Percentiles rank a stretch among this genome's conserved stretches.
These are phyloP conservation scores for Oplegnathus fasciatus DNA, from an alignment of 2,113 vertebrate species.

Conservation along the genomic window DNA sequence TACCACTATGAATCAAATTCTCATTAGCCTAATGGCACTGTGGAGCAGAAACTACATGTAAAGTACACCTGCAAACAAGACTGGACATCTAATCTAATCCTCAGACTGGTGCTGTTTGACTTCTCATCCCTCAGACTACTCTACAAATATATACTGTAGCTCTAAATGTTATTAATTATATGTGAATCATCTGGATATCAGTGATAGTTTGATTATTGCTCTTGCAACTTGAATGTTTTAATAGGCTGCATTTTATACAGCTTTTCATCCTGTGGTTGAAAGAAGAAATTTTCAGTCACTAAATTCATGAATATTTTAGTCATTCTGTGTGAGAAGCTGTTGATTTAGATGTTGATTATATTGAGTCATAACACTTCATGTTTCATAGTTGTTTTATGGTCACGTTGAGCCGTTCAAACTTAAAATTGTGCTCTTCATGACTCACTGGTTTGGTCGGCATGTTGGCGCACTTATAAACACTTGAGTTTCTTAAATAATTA, in stretches of 20 bases:
- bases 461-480: slow-evolving; percentile 21
- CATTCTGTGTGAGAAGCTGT: not conserved
- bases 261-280: not conserved
- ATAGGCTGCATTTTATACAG: not conserved
- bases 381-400: slow-evolving; percentile 7
- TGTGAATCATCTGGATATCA: not conserved
- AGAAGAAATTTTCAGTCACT: not conserved
- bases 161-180: slow-evolving; percentile 22
- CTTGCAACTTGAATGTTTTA: not conserved
- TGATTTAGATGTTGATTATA: slow-evolving; percentile 5
- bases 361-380: slow-evolving; percentile 16
- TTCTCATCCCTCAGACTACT: not conserved
- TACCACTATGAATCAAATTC: slow-evolving; percentile 51
- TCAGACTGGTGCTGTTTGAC: slow-evolving; percentile 1
- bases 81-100: not conserved
- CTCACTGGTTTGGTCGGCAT: not conserved
- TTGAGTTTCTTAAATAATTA: not conserved
- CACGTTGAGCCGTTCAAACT: slow-evolving; percentile 19
- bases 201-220: slow-evolving; percentile 7
- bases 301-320: slow-evolving; percentile 4
- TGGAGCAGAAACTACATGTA: slow-evolving; percentile 13
- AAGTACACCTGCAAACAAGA: slow-evolving; percentile 28
- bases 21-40: slow-evolving; percentile 59
- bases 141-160: not conserved
- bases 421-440: slow-evolving; percentile 2